Evolutionary conservation across 2,888 invertebrate genomes (phyloP).

Genomic region (Frankliniella intonsa): DNA sequence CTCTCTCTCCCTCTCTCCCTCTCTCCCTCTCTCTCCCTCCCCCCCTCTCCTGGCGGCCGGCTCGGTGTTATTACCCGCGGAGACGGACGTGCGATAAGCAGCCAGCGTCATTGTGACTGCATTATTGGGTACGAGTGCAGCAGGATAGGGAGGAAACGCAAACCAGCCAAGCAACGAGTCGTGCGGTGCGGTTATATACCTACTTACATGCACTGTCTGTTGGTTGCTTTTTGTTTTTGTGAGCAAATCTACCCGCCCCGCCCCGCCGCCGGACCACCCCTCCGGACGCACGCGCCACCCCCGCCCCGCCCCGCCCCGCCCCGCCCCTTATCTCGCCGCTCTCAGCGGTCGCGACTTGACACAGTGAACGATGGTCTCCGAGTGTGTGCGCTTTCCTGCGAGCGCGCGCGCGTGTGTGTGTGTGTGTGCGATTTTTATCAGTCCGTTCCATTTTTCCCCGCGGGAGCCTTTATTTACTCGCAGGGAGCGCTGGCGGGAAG

Average conservation of each 20-base stretch:
- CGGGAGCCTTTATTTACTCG: not conserved
- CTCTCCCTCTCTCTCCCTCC: not conserved
- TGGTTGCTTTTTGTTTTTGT: too few relatives aligned
- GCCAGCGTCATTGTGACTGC: too few relatives aligned
- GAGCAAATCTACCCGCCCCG: not conserved
- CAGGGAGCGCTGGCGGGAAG: not conserved
- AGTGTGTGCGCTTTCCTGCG: too few relatives aligned
- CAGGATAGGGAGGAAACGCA: too few relatives aligned
- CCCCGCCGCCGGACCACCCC: not conserved
- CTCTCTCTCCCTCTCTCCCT: not conserved
- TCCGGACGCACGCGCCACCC: not conserved
- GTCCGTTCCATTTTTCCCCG: conserved; percentile 13
- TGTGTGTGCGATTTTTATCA: conserved; percentile 15
- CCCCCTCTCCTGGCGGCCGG: too few relatives aligned
- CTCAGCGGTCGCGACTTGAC: conserved; percentile 15
- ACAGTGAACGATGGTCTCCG: conserved; percentile 21
- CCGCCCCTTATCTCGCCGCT: not conserved
- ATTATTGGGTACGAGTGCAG: too few relatives aligned
- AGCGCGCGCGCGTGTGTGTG: not conserved
- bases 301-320: not conserved
- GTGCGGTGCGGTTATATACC: too few relatives aligned
- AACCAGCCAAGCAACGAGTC: too few relatives aligned
- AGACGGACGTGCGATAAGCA: too few relatives aligned
- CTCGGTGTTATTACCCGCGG: too few relatives aligned
- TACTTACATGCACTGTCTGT: too few relatives aligned